Conservation (phyloP, 2,888 invertebrate genomes). For the Alentia gelatinosa region DNA sequence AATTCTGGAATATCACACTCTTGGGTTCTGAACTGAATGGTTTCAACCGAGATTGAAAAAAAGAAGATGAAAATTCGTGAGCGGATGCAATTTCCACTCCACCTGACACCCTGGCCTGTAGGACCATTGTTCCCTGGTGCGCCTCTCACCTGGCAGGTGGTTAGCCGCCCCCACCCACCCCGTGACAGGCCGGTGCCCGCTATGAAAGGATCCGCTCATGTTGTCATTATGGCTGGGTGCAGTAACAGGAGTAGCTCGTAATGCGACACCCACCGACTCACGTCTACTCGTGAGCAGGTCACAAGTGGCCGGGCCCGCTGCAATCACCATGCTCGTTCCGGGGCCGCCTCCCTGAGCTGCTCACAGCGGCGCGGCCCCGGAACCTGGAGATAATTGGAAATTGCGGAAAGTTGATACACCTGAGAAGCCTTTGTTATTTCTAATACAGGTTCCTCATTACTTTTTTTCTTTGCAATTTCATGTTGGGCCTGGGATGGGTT, state of each 20-base stretch:
- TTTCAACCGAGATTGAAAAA: background rate
- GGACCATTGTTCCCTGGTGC: background rate
- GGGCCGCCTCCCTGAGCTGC: background rate
- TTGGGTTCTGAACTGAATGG: background rate
- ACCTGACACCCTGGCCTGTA: background rate
- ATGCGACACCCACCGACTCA: background rate
- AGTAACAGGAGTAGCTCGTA: background rate
- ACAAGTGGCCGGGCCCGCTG: background rate
- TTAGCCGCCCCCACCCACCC: background rate
- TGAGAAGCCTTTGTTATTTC: background rate
- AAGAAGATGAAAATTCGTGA: too few relatives aligned
- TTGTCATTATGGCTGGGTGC: background rate
- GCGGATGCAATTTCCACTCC: slow-evolving; percentile 3
- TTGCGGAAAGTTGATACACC: slow-evolving; percentile 1
- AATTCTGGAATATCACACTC: too few relatives aligned
- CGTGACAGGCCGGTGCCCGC: background rate
- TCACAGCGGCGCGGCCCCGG: background rate
- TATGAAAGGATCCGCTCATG: background rate
- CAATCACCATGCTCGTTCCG: slow-evolving; percentile 7
- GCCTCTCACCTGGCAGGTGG: background rate
- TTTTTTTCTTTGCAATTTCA: too few relatives aligned
- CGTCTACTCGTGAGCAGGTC: background rate
- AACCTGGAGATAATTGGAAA: background rate
- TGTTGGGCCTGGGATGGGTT: too few relatives aligned
- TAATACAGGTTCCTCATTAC: background rate